Base-by-base conservation (phyloP, 2,797 vertebrate species). In the Anguilla megastoma region DNA sequence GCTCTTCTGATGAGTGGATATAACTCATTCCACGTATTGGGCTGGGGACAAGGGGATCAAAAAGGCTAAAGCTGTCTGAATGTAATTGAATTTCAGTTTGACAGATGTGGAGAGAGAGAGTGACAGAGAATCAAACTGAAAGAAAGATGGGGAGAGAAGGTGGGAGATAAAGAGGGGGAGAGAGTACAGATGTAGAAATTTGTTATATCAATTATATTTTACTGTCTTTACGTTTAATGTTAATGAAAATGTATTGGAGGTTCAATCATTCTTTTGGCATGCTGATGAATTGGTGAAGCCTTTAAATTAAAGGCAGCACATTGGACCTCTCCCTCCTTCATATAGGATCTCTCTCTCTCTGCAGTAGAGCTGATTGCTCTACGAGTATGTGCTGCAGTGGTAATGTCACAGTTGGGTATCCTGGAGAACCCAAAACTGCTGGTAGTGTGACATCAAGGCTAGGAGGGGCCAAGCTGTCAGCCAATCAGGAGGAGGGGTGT, bases 321-420 rank as follows among this genome's bases (percentile, higher is more conserved):
- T 6, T 50, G 1, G 41, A 5, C 8, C 41, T 48, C 36, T 50
- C 74, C 18, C 74, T 48, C 84, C 79, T 30, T 21, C 63, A 50
- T 66, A 5, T 36, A 6, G 24, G 21, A 9, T 66, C 52, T 48
- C 12, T 85, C 27, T 36, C 2, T 36, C 83, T 71, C 83, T 3
- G 10, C 36, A 33, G 14, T 21, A 45, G 74, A 79, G 10, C 6
- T 3, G 74, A 18, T n/a, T 7, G 30, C 86, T 45, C 60, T 56
- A 58, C 7, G 76, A 41, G 24, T n/a, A 79, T 58, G 85, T 45
- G 83, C 88, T 88, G 89, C 88, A 86, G 50, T 60, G 74, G 3
- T 60, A 89, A 86, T 91, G 86, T 88, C 90, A 91, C 92, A 89
- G 88, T 45, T 83, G 0, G 90, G 90, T 33, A 27, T 91, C 87